Evolutionary conservation across 2,113 vertebrate genomes (phyloP).

Genomic region (Ameiurus melas): DNA sequence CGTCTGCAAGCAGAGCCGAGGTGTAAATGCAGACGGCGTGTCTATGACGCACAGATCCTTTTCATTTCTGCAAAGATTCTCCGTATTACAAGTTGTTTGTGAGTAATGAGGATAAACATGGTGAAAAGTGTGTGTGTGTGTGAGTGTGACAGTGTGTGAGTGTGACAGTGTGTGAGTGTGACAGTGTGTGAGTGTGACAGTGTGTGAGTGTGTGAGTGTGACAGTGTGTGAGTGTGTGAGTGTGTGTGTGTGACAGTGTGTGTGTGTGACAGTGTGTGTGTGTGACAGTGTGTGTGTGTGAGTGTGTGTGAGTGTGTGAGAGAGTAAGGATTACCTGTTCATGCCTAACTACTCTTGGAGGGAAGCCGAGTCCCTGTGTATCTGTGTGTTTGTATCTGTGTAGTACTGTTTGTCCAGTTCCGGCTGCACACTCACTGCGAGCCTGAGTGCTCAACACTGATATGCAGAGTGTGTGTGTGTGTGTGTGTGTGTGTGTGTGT

Average conservation of each 20-base stretch:
- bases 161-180: too few relatives aligned
- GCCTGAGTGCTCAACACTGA: not conserved
- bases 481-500: not conserved
- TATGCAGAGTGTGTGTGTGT: not conserved
- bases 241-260: not conserved
- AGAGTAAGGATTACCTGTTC: constrained; percentile 20
- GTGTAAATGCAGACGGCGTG: not conserved
- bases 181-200: not conserved
- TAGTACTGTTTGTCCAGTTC: constrained; percentile 12
- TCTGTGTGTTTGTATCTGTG: not conserved
- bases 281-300: not conserved
- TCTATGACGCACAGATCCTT: not conserved
- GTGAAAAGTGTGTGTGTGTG: not conserved
- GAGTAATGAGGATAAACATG: not conserved
- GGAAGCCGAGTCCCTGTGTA: not conserved
- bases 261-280: constrained; percentile 9
- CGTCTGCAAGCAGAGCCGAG: not conserved
- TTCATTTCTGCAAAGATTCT: not conserved
- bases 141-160: too few relatives aligned
- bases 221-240: constrained; percentile 13
- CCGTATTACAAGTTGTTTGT: not conserved
- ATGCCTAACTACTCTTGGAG: constrained; percentile 11
- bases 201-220: not conserved
- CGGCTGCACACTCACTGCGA: not conserved
- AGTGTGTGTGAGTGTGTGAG: not conserved